phyloP scores from a whole-genome alignment of 2,113 vertebrate genomes.

The Pao palembangensis region DNA sequence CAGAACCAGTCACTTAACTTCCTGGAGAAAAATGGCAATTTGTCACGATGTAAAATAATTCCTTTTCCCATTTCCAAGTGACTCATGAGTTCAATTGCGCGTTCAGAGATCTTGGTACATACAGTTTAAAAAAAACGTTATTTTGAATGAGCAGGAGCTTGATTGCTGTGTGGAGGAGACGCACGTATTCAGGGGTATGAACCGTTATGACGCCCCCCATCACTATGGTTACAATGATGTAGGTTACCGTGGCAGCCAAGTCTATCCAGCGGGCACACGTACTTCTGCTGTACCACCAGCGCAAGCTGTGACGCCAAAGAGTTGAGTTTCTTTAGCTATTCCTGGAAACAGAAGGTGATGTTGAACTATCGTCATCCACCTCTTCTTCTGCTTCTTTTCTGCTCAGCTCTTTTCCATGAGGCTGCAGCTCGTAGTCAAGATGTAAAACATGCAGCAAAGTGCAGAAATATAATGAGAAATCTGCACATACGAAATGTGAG shows the following conservation, averaged over 20 bases:
- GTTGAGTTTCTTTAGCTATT: slow-evolving; percentile 33
- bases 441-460: not conserved
- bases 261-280: slow-evolving; percentile 33
- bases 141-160: no score
- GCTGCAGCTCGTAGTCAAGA: not conserved
- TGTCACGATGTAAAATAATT: no score
- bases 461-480: no score
- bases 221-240: slow-evolving; percentile 69
- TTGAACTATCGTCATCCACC: slow-evolving; percentile 1
- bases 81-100: no score
- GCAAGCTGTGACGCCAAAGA: slow-evolving; percentile 39
- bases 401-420: not conserved
- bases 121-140: no score
- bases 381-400: slow-evolving; percentile 1
- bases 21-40: no score
- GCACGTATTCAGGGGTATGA: slow-evolving; percentile 20
- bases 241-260: slow-evolving; percentile 63
- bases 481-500: no score
- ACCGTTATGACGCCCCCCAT: slow-evolving; percentile 39
- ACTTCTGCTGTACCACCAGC: slow-evolving; percentile 14
- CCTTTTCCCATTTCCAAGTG: no score
- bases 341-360: slow-evolving; percentile 5
- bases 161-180: no score
- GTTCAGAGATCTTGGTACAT: not conserved
- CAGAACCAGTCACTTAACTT: no score